Evolutionary conservation across 2,888 invertebrate species (phyloP), one percentile per base, ranked within the genome.

Genomic region (Pristionchus mayeri): DNA sequence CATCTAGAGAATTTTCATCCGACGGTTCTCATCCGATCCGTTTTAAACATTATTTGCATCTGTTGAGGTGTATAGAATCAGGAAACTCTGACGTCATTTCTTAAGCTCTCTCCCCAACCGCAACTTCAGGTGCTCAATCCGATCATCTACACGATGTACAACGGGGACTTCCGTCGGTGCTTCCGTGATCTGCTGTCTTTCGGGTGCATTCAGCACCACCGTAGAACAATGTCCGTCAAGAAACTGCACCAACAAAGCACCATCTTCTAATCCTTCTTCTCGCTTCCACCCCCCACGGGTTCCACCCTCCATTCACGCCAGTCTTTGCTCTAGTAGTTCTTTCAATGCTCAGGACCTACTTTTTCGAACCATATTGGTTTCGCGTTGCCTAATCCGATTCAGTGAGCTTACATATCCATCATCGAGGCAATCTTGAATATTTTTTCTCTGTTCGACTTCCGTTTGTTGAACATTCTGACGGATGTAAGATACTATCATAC

Each of bases 131-230:
- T 92, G 40, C 86, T 93, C 0, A 93, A 93, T 86, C 93, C 93
- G 11, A 88, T 93, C 63, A 92, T 93, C 85, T 93, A 93, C 86
- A 91, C 92, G 3, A 91, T 92, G 90, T 93, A 92, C 87, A 93
- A 93, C 84, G 90, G 91, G 1, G 93, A 93, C 85, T 93, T 93
- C 85, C 91, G 93, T 13, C 90, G 93, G 16, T 93, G 93, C 85
- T 93, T 93, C 88, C 91, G 92, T n/a, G 93, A 93, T 86, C 88
- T 93, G 50, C 88, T 93, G 21, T 90, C 90, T 3, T 91, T 92
- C 82, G 92, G 92, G 21, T 92, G 92, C 85, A 87, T 91, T 57
- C 91, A 92, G 85, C 90, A 90, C 78, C 92, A 92, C 86, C 85
- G 92, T 18, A 67, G 92, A 67, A 92, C 92, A 50, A 92, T 92